phyloP scores from a whole-genome alignment of 2,113 vertebrate genomes.

The Oceanites oceanicus region DNA sequence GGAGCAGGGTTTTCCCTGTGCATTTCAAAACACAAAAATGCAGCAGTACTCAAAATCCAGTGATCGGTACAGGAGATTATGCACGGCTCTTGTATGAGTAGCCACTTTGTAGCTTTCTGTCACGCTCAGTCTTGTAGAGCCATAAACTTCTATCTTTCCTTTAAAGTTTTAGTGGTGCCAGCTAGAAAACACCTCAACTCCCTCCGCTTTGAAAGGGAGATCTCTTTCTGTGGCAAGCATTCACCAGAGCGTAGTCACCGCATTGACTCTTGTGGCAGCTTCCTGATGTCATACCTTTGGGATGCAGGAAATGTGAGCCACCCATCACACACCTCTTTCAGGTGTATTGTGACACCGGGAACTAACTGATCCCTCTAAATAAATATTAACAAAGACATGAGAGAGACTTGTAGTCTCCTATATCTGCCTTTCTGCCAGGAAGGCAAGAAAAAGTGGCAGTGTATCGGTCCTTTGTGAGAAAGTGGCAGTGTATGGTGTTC shows the following conservation, averaged over 20 bases:
- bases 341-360: background rate
- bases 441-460: background rate
- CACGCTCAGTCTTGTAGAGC: background rate
- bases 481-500: background rate
- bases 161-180: background rate
- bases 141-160: background rate
- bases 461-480: background rate
- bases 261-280: background rate
- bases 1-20: background rate
- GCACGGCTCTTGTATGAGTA: background rate
- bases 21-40: background rate
- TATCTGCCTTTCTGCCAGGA: background rate
- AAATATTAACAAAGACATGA: background rate
- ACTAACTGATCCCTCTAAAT: background rate
- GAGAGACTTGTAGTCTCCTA: background rate
- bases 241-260: background rate
- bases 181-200: background rate
- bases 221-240: background rate
- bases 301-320: background rate
- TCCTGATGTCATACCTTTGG: background rate
- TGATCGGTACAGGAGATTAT: background rate
- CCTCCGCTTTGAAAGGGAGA: background rate
- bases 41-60: background rate
- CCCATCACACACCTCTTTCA: background rate
- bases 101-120: background rate